Base-by-base conservation (phyloP, 2,888 invertebrate genomes). In the Idaea dimidiata region DNA sequence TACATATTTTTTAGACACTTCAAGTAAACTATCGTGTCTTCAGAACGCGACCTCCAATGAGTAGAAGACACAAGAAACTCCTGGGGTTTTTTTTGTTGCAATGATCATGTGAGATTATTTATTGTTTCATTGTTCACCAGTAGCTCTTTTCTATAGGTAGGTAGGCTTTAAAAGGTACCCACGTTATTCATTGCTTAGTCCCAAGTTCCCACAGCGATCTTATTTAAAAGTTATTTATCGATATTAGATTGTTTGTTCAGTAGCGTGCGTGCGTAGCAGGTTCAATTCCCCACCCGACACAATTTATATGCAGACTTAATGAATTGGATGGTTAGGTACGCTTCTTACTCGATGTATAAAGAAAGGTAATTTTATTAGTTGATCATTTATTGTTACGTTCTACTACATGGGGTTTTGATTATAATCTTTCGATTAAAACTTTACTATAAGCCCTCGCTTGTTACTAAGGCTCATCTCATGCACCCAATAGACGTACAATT, bases 241-340 rank as follows among this genome's bases (percentile, higher is more conserved):
- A 62, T 64, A 68, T 62, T 66, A 70, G 65, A 68, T 64, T 64
- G 66, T 67, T 63, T 59, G 66, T 63, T 58, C 59, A 17, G 55
- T 56, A 32, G 61, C 65, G 65, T 57, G 68, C 68, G 69, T 69
- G 71, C 62, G 57, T 63, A 61, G 56, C 54, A 31, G 60, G 62
- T 66, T 70, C 65, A 60, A 64, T 68, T 68, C 66, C 62, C 54
- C 57, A 24, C n/a, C 55, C 53, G 65, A 58, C 62, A 62, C 63
- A 62, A 63, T 66, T 67, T 62, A 64, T 64, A 61, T 24, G 57
- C 53, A 43, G 14, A 43, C 43, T 43, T 43, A 43, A 43, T 43
- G 43, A 43, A 43, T 43, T 43, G 43, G 43, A 43, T 43, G 43
- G 14, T 7, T 24, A 24, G 24, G 5, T 24, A 5, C 24, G 24